Evolutionary conservation across 2,113 vertebrate genomes (phyloP).

Genomic region (Python bivittatus): DNA sequence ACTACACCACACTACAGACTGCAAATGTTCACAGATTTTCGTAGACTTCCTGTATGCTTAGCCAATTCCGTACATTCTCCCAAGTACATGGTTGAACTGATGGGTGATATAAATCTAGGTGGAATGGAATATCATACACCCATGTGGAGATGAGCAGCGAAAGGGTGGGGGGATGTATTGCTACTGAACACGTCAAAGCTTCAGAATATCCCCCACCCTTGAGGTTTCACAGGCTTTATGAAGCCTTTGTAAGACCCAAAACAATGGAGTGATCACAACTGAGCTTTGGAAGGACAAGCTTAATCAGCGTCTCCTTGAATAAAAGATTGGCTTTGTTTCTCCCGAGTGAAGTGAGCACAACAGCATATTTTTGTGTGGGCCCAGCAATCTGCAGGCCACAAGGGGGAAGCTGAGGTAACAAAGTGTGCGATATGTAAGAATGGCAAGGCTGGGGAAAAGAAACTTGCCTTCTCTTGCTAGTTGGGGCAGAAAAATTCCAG

Average conservation of each 20-base stretch:
- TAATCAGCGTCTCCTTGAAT: not conserved
- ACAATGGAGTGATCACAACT: conserved; percentile 13
- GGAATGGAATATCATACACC: not conserved
- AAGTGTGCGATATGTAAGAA: not conserved
- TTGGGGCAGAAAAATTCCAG: not conserved
- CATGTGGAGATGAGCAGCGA: not conserved
- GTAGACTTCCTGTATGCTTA: not conserved
- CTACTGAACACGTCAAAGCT: not conserved
- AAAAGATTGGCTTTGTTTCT: conserved; percentile 9
- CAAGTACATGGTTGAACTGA: not conserved
- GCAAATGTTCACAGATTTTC: not conserved
- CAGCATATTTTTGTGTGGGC: not conserved
- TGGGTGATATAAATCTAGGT: not conserved
- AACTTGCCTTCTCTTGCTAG: not conserved
- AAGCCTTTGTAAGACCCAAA: not conserved
- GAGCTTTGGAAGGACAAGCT: not conserved
- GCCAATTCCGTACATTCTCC: not conserved
- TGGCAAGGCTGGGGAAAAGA: not conserved
- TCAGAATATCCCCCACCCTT: not conserved
- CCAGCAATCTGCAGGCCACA: fast-evolving
- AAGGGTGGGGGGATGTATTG: not conserved
- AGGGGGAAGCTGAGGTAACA: not conserved
- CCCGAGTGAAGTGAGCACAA: not conserved
- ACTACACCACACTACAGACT: too few species aligned
- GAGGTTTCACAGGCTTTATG: conserved; percentile 2